A percentile compares a stretch with the other conserved stretches of the same genome.
Evolutionary conservation across 2,888 invertebrate genomes (phyloP).

Genomic region (Anarsia innoxiella): DNA sequence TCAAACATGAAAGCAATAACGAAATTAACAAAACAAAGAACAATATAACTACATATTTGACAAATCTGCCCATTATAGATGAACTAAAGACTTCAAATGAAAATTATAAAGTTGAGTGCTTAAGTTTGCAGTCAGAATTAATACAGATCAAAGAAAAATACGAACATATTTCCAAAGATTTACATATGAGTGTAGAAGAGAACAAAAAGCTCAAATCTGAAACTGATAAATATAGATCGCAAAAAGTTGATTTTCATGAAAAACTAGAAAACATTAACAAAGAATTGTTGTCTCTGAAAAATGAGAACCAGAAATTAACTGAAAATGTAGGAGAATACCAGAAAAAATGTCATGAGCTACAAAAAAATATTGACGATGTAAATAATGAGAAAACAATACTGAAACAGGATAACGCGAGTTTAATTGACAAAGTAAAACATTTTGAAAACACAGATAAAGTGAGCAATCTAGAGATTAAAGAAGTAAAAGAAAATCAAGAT

Average conservation of each 20-base stretch:
- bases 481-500: constrained; percentile 6
- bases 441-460: background rate
- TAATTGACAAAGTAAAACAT: background rate
- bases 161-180: background rate
- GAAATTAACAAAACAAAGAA: constrained; percentile 19
- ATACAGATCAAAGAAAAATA: background rate
- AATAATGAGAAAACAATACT: background rate
- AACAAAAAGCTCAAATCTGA: background rate
- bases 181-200: constrained; percentile 5
- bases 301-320: constrained; percentile 5
- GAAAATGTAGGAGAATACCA: constrained; percentile 5
- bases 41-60: constrained; percentile 11
- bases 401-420: background rate
- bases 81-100: constrained; percentile 15
- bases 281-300: constrained; percentile 17
- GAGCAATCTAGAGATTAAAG: background rate
- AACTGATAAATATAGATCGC: constrained; percentile 15
- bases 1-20: constrained; percentile 24
- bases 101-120: background rate
- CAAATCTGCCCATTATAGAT: constrained; percentile 6
- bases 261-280: constrained; percentile 20
- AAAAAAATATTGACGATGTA: too few species aligned
- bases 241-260: constrained; percentile 16
- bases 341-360: constrained; percentile 8
- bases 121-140: background rate